Evolutionary conservation across 2,797 vertebrate species (phyloP), one percentile per base, ranked within the genome.

Genomic region (Sparidentex hasta): DNA sequence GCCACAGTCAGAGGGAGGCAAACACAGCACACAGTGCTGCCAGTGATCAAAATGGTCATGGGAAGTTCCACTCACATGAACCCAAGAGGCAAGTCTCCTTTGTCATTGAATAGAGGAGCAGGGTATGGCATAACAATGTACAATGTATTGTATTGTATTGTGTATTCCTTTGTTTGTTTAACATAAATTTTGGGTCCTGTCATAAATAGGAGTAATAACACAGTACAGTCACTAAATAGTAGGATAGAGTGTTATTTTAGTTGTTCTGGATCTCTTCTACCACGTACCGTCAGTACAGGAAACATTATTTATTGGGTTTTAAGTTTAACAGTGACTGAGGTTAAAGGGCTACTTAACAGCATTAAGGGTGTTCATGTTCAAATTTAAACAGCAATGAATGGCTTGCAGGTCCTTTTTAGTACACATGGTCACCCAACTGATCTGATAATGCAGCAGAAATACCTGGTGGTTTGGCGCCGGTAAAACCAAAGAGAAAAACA

Each of bases 41-140:
- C 75, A 78, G 65, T 69, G 59, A 88, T 59, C 67, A 48, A 80
- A 62, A 57, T 65, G 80, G 74, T 76, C 80, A 81, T 47, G 73
- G 71, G 76, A 84, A 81, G 78, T 79, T 81, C 75, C 71, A 61
- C 63, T 82, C 59, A 62, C 20, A 68, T 62, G 46, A 90, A 84
- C 59, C 61, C 66, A 66, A 79, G 67, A 71, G 67, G 63, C 73
- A 65, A 73, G 64, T 78, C 73, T 82, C 55, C 67, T 79, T 81
- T 81, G 83, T 86, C 74, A 79, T 82, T 73, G 51, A 70, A 65
- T 13, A 66, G 71, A 55, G 62, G 27, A 83, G 66, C 3, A 2
- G 76, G 79, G 69, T 11, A 48, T 76, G 76, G 77, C 57, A 3
- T 27, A 21, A 65, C 38, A 38, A 38, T 38, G 46, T 46, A 74